These are phyloP conservation scores for Portevinia maculata DNA, from an alignment of 2,888 invertebrate species.

Conservation along the genomic window DNA sequence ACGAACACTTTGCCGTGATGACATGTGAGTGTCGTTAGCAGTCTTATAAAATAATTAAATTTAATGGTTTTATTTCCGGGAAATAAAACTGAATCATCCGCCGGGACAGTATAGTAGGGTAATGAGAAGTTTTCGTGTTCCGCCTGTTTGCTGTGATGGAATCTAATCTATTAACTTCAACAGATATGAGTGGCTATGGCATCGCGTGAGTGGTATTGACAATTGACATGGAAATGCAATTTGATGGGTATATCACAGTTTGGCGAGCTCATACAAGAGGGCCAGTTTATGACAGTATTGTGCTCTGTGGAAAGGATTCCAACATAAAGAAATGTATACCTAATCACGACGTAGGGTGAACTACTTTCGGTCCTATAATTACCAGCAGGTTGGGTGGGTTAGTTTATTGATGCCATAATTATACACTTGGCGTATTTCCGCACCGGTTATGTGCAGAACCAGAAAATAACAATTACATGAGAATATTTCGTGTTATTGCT, in stretches of 20 bases:
- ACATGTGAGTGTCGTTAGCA: conserved; percentile 80
- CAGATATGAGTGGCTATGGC: conserved; percentile 24
- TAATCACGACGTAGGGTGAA: conserved; percentile 1
- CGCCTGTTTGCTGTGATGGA: conserved; percentile 25
- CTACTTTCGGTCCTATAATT: conserved; percentile 35
- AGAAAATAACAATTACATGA: conserved; percentile 39
- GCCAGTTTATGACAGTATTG: conserved; percentile 16
- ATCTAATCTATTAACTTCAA: conserved; percentile 28
- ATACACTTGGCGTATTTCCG: conserved; percentile 29
- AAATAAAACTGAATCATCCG: conserved; percentile 49
- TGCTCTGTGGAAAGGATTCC: neutral
- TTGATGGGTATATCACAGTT: conserved; percentile 19
- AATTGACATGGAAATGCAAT: conserved; percentile 55
- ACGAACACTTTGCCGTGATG: conserved; percentile 81
- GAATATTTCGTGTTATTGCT: conserved; percentile 22
- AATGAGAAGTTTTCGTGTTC: conserved; percentile 52
- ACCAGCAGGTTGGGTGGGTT: no score
- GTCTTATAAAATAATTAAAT: conserved; percentile 20
- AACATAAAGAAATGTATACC: conserved; percentile 16
- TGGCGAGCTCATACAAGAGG: neutral
- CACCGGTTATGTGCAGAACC: conserved; percentile 52
- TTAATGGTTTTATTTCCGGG: conserved; percentile 32
- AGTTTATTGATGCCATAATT: conserved; percentile 61
- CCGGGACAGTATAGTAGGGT: neutral
- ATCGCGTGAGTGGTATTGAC: conserved; percentile 54